Base-by-base conservation (phyloP, 92 coral and sea anemone genomes). In the Anthopleura xanthogrammica region DNA sequence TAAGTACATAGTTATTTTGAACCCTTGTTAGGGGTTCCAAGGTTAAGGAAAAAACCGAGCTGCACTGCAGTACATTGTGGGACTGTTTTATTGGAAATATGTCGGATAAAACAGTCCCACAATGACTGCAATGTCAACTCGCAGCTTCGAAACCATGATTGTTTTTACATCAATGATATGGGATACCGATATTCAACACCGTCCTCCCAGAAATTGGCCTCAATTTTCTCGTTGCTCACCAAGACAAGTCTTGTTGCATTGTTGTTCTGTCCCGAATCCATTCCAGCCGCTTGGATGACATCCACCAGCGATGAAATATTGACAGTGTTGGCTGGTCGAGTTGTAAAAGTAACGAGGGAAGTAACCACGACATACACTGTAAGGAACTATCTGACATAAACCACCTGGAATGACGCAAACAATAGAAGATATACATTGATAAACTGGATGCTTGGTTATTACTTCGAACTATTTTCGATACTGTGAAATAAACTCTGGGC, bases 201-300 rank as follows among this genome's bases (percentile, higher is more conserved):
- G 7, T 11, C 54, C 54, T 5, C 54, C 54, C 17, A 54, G 2
- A 23, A 12, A 68, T 29, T 29, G 50, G 17, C 9, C 74, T 7
- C 43, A 36, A 7, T 13, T 12, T 2, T 68, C 42, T 68, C 41
- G 48, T 66, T 55, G 87, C 98, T 66, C 65, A 91, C 98, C 95
- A 22, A 83, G 71, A 57, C 98, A 95, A 13, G 80, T 82, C 2
- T 83, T 82, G 23, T 91, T 89, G 85, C 98, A 95, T 13, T 90
- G 91, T 39, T 72, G 70, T 85, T 87, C 87, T 72, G 83, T 64
- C 50, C 52, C 46, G 86, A 95, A 95, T 5, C 98, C 98, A 79
- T 95, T 93, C 98, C 98, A 95, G 50, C 98, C 98, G 82, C 98
- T 95, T 29, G 92, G 85, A 60, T 95, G 98, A 83, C 98, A 95